Evolutionary conservation across 1,140 invertebrate species (phyloP), one percentile per base, ranked within the genome.

Genomic region (Medauroidea extradentata): DNA sequence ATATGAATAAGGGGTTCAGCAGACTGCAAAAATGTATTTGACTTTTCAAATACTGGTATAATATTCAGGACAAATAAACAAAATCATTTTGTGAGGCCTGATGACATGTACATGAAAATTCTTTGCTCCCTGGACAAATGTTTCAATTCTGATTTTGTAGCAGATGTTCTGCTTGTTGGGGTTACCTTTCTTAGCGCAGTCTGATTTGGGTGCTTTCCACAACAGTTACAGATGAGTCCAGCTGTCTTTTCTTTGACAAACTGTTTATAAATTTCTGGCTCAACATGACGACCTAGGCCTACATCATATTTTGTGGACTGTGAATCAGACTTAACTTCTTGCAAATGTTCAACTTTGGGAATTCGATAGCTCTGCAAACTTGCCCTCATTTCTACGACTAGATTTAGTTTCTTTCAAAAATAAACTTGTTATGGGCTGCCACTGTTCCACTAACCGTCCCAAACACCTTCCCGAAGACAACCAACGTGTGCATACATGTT

Each of bases 401-500:
- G 44, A 46, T n/a, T 46, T 46, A 5, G 24, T 21, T 25, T 46
- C 44, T 21, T 46, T 11, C 18, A 21, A 21, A n/a, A 46, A 46
- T 4, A 46, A 46, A 21, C 18, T 21, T 25, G 24, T 25, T 7
- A 46, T 4, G 24, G 5, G 44, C 44, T 46, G 44, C 44, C 44
- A 46, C 44, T 46, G 44, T 19, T 46, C 44, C 5, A 46, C 18
- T 25, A 46, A 21, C 24, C 44, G 44, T 19, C 24, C 18, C 44
- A 46, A 46, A 46, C 44, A 46, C 24, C 24, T 46, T 19, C 44
- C 44, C 18, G 13, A 25, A 7, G 44, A 46, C 44, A 46, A 46
- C 44, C 44, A 46, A 46, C 44, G 44, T 25, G 44, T 46, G 13
- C 44, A 46, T 11, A 46, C 44, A 46, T 46, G 44, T 46, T 46